Base-by-base conservation (phyloP, 2,888 invertebrate genomes). In the Metacarcinus magister region DNA sequence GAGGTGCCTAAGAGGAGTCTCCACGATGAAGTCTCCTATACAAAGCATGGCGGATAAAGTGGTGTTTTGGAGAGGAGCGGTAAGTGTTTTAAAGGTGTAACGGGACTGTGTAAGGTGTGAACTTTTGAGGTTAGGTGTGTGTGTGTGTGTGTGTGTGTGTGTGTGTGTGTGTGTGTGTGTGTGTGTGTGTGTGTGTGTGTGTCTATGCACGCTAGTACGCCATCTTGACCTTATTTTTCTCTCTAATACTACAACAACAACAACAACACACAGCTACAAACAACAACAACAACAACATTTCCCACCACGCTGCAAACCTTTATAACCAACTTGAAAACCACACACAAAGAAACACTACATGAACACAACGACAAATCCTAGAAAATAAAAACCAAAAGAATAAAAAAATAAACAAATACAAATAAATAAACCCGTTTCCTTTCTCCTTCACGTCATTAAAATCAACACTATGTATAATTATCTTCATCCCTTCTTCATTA, bases 141-240 rank as follows among this genome's bases (percentile, higher is more conserved):
- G 75, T 75, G 28, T 75, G 75, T 75, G 75, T 75, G 75, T 28
- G 75, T 75, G 75, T 75, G 75, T n/a, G 75, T 75, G 75, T 75
- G 75, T 75, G 75, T 75, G 75, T 75, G 75, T 75, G 75, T 75
- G 75, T 75, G 75, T 75, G 75, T 75, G 75, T 75, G 75, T 75
- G 75, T 75, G 75, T n/a, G 75, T n/a, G 75, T n/a, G 75, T 60
- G 60, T 60, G 60, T 60, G 75, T 28, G 75, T 28, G 75, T 28
- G 75, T 60, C 4, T 60, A 23, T 60, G 60, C 23, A 23, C 23
- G 60, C 23, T 10, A 0, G 60, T 19, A 23, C 60, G 23, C 23
- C 23, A 60, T 60, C 23, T 23, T 23, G 23, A 60, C 19, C 4
- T 10, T 75, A 1, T 75, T 28, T 28, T n/a, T 67, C 67, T 67